A percentile compares a stretch with the other conserved stretches of the same genome.
phyloP scores from a whole-genome alignment of 2,888 invertebrate species.

The Rhopalosiphum nymphaeae region DNA sequence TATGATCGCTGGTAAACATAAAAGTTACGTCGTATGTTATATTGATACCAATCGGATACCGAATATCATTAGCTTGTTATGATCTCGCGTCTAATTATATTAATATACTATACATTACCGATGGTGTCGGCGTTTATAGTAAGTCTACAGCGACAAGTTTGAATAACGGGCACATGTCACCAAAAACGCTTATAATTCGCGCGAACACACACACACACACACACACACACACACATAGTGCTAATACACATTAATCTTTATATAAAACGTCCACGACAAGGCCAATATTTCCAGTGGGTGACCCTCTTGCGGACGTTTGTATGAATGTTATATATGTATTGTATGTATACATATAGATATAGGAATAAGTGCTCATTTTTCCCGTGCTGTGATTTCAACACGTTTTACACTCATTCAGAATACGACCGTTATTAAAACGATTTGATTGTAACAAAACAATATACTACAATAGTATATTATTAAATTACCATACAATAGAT shows the following conservation, averaged over 20 bases:
- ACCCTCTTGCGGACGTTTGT: constrained; percentile 54
- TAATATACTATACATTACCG: not conserved
- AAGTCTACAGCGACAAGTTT: constrained; percentile 13
- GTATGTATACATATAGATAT: not conserved
- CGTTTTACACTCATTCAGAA: not conserved
- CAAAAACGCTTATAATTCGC: constrained; percentile 23
- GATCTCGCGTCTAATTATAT: not conserved
- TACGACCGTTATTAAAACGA: not conserved
- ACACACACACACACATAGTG: not conserved
- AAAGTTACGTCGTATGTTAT: not conserved
- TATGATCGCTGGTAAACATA: not conserved
- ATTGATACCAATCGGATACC: not conserved
- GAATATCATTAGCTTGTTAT: not conserved
- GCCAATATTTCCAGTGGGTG: constrained; percentile 55
- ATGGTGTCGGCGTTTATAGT: not conserved
- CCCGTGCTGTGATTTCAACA: constrained; percentile 22
- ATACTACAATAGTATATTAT: not conserved
- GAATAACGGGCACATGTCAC: not conserved
- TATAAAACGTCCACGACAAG: constrained; percentile 59
- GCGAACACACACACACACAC: not conserved
- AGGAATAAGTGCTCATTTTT: not conserved
- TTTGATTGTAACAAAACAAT: not conserved
- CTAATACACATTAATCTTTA: constrained; percentile 58
- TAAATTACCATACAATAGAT: not conserved
- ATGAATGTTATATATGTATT: not conserved